Evolutionary conservation across 2,888 invertebrate species (phyloP).

Genomic region (Acleris holmiana): DNA sequence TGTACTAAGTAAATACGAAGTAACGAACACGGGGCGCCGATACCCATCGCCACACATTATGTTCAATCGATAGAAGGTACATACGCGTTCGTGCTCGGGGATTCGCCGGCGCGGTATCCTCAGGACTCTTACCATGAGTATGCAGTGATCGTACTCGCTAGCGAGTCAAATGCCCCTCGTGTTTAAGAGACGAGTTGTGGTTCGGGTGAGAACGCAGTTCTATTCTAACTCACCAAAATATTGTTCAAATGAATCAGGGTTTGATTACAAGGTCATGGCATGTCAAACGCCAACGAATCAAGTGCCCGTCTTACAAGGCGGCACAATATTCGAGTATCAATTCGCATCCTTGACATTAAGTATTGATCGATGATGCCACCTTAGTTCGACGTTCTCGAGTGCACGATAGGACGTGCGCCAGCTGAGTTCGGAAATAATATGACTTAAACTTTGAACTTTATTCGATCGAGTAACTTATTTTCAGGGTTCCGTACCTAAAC

Average conservation of each 20-base stretch:
- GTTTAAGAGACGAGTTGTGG: no score
- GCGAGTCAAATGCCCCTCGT: no score
- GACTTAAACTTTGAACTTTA: background rate
- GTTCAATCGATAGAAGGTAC: no score
- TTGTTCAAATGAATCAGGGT: conserved; percentile 36
- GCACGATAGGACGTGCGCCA: conserved; percentile 1
- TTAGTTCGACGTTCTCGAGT: background rate
- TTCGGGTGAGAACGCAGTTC: background rate
- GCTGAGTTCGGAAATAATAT: conserved; percentile 6
- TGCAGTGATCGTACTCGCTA: no score
- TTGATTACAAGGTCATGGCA: conserved; percentile 42
- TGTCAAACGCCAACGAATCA: conserved; percentile 42
- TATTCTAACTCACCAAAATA: conserved; percentile 6
- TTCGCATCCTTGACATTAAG: conserved; percentile 43
- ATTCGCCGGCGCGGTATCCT: no score
- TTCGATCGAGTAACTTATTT: no score
- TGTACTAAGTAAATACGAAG: no score
- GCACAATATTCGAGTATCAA: conserved; percentile 39
- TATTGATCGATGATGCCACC: conserved; percentile 41
- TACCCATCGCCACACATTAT: no score
- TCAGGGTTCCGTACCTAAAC: no score
- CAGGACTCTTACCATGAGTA: no score
- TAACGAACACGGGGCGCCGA: no score
- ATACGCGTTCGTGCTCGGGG: no score
- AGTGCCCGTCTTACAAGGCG: conserved; percentile 36